phyloP scores from a whole-genome alignment of 2,888 invertebrate species.

The Eumerus sabulonum region DNA sequence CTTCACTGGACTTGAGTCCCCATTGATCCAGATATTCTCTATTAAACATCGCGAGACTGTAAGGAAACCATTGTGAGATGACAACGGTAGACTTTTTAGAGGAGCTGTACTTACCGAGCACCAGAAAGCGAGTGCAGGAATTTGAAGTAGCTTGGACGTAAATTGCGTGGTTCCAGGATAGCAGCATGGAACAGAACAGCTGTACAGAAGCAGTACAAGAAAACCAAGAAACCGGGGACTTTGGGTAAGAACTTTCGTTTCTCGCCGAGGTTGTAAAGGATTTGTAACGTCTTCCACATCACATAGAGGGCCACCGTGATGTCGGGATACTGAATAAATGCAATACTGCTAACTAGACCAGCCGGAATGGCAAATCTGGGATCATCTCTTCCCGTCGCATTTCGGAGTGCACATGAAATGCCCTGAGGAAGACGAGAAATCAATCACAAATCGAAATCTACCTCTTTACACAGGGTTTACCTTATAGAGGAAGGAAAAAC shows the following conservation, averaged over 20 bases:
- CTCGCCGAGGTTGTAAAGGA: constrained; percentile 86
- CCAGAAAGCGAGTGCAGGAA: constrained; percentile 88
- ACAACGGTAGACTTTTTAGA: constrained; percentile 65
- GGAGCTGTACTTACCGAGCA: constrained; percentile 80
- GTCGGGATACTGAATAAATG: constrained; percentile 87
- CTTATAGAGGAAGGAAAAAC: constrained; percentile 84
- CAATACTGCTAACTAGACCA: constrained; percentile 84
- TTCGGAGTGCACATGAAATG: constrained; percentile 84
- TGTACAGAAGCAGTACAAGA: constrained; percentile 88
- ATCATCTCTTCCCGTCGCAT: constrained; percentile 82
- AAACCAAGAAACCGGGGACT: constrained; percentile 84
- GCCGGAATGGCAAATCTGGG: constrained; percentile 84
- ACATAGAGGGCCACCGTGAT: constrained; percentile 89
- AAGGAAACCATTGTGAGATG: not conserved
- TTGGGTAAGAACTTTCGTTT: constrained; percentile 83
- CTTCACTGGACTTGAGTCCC: constrained; percentile 81
- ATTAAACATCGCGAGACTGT: constrained; percentile 82
- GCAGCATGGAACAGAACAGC: constrained; percentile 88
- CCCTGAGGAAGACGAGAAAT: constrained; percentile 80
- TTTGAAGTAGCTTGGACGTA: constrained; percentile 90
- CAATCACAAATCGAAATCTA: not conserved
- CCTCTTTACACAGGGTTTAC: constrained; percentile 77
- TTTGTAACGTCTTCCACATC: constrained; percentile 90
- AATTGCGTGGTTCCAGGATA: constrained; percentile 87
- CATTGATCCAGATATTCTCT: constrained; percentile 82